A percentile compares a stretch with the other conserved stretches of the same genome.
phyloP scores from a whole-genome alignment of 2,888 invertebrate genomes.

The Dryococelus australis region DNA sequence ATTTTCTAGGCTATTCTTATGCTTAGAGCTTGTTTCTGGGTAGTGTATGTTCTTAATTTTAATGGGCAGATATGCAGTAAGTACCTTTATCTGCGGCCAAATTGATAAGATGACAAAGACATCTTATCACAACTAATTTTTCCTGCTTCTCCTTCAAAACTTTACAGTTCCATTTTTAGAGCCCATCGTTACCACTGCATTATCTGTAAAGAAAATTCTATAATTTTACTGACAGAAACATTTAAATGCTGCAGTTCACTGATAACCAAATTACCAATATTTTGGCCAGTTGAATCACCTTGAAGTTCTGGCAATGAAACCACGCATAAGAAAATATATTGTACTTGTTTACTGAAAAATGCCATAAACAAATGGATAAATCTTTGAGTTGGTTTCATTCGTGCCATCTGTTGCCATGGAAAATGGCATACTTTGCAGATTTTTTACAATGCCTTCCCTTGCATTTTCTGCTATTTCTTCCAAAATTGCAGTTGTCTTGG shows the following conservation, averaged over 20 bases:
- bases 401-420: background rate
- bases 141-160: constrained; percentile 11
- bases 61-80: background rate
- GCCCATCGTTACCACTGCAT: constrained; percentile 8
- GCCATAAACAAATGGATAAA: background rate
- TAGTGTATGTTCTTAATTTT: background rate
- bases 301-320: background rate
- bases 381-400: background rate
- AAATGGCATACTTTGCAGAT: background rate
- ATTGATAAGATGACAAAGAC: constrained; percentile 4
- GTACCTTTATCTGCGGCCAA: background rate
- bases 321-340: background rate
- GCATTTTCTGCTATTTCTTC: background rate
- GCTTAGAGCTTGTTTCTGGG: background rate
- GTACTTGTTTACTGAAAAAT: background rate
- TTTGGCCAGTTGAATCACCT: constrained; percentile 3
- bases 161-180: background rate
- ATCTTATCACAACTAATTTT: background rate
- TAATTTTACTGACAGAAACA: background rate
- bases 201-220: background rate
- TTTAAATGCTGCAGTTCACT: background rate
- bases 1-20: background rate
- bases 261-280: background rate
- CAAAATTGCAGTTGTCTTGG: background rate
- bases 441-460: background rate